phyloP scores from a whole-genome alignment of 2,797 vertebrate species.

The Rhabdomys pumilio region DNA sequence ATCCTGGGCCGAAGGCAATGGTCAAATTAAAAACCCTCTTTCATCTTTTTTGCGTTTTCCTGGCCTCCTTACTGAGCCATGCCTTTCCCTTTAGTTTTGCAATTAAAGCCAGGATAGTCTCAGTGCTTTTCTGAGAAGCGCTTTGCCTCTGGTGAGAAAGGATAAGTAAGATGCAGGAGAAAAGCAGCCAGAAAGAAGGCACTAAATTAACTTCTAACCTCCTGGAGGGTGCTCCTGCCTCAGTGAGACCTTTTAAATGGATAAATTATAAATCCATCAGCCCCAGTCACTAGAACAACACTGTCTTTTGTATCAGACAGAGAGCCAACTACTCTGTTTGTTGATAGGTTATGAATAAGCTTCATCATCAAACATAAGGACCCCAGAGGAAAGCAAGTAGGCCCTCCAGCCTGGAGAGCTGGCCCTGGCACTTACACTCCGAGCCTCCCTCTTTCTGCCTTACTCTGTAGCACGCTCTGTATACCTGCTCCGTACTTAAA shows the following conservation, averaged over 20 bases:
- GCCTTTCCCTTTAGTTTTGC: neutral
- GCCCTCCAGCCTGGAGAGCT: neutral
- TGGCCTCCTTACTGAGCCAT: neutral
- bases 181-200: neutral
- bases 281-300: neutral
- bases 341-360: neutral
- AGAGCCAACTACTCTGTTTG: neutral
- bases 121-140: conserved; percentile 36
- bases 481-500: neutral
- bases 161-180: neutral
- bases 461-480: conserved; percentile 19
- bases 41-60: neutral
- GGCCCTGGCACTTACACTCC: neutral
- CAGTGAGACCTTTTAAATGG: neutral
- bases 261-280: neutral
- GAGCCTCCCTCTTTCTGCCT: neutral
- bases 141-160: neutral
- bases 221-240: neutral
- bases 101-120: neutral
- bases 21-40: neutral
- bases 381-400: neutral
- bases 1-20: neutral
- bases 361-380: neutral
- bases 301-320: neutral
- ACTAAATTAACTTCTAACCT: neutral